Evolutionary conservation across 2,797 vertebrate species (phyloP).

Genomic region (Chrysocyon brachyurus): DNA sequence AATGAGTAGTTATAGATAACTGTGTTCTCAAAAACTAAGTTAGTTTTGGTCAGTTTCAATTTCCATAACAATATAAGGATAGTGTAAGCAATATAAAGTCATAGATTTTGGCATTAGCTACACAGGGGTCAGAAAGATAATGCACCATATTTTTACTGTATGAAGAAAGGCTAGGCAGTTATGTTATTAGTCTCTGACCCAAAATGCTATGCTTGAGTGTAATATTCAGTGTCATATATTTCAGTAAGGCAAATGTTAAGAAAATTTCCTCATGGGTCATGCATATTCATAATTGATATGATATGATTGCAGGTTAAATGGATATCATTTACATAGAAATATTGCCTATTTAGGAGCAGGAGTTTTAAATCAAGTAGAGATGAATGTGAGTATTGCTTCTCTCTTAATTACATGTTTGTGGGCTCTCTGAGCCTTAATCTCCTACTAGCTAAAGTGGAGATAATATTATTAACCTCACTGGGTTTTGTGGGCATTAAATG

Average conservation of each 20-base stretch:
- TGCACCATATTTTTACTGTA: background rate
- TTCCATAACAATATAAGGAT: conserved; percentile 37
- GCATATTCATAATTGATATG: conserved; percentile 24
- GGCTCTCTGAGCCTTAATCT: background rate
- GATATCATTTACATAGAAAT: background rate
- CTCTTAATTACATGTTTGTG: background rate
- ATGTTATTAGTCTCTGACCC: conserved; percentile 1
- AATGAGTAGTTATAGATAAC: background rate
- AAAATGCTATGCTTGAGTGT: background rate
- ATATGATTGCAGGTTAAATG: conserved; percentile 12
- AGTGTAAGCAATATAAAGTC: background rate
- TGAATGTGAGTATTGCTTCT: background rate
- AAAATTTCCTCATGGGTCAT: background rate
- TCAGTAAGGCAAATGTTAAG: conserved; percentile 30
- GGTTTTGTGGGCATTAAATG: background rate
- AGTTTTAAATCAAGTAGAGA: conserved; percentile 40
- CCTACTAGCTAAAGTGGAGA: background rate
- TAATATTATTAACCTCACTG: background rate
- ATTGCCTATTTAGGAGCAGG: background rate
- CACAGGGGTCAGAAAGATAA: background rate
- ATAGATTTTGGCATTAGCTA: background rate
- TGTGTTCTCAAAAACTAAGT: background rate
- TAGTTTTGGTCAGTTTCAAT: conserved; percentile 12
- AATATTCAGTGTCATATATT: background rate
- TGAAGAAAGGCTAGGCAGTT: background rate